Evolutionary conservation across 2,113 vertebrate species (phyloP).

Genomic region (Bucco capensis): DNA sequence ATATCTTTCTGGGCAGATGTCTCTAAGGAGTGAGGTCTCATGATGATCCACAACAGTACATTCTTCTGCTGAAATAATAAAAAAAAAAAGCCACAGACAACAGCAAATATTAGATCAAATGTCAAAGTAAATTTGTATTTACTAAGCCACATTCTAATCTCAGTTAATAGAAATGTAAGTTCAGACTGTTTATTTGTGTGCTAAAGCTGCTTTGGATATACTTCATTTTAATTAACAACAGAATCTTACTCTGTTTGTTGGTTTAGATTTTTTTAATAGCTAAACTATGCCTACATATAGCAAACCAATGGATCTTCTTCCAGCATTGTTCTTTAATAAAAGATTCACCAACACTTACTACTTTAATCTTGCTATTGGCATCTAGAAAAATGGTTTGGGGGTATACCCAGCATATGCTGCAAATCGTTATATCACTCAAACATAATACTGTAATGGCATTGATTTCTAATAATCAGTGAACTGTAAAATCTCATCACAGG

Average conservation of each 20-base stretch:
- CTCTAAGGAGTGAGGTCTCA: background rate
- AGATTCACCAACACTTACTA: background rate
- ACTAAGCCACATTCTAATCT: background rate
- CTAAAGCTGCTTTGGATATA: slow-evolving; percentile 20
- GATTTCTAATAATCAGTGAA: slow-evolving; percentile 29
- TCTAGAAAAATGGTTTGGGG: background rate
- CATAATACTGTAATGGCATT: background rate
- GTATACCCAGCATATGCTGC: background rate
- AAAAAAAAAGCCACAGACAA: background rate
- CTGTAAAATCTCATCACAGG: slow-evolving; percentile 9
- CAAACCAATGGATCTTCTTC: background rate
- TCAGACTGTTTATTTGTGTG: background rate
- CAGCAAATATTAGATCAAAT: background rate
- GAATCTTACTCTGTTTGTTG: background rate
- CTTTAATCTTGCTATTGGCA: background rate
- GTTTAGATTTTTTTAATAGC: background rate
- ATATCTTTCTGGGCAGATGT: background rate
- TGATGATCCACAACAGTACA: background rate
- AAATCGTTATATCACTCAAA: slow-evolving; percentile 38
- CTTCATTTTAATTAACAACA: slow-evolving; percentile 39
- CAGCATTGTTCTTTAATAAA: slow-evolving; percentile 2
- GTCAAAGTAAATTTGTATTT: background rate
- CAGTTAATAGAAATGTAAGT: background rate
- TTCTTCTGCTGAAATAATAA: background rate
- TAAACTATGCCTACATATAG: background rate